Evolutionary conservation across 2,797 vertebrate species (phyloP), one percentile per base, ranked within the genome.

Genomic region (Amazona finschi): DNA sequence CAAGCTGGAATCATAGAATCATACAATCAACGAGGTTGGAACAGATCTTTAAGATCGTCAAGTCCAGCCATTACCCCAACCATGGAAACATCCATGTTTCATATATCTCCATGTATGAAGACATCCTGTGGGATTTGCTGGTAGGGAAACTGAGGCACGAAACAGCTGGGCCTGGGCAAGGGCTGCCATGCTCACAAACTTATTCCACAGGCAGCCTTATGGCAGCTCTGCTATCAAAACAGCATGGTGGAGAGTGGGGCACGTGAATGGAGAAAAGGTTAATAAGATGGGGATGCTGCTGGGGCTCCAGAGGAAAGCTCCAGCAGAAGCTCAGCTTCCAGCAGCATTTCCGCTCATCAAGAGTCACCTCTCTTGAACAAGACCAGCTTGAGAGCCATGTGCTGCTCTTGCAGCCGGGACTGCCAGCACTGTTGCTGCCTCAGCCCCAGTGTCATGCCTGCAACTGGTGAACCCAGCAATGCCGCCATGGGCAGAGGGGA

Each of bases 201-300:
- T 43, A 33, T 30, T 15, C 60, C 28, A 8, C 21, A 33, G 15
- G 49, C 22, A 66, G 22, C 41, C n/a, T 53, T 16, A 41, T 3
- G 20, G 60, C 30, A 31, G 50, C 57, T 69, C 46, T 2, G 3
- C 49, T 43, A 25, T 22, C 38, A n/a, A 20, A 1, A 0, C 4
- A 24, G 24, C 8, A 7, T 10, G 44, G 31, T 2, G 1, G 22
- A 47, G 8, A 28, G 14, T 0, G 0, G 28, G 28, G 25, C 47
- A 67, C 19, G 15, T 20, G 15, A 61, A 28, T 16, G 27, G 30
- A 36, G 58, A 46, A 36, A 38, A 17, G 39, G 50, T 19, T 16
- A 33, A 33, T 41, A 58, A 39, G 39, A 44, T 11, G 19, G 38
- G 30, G 24, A 22, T 31, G 44, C 50, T 58, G 50, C 64, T 31